Percentiles rank a stretch among this genome's conserved stretches.
Conservation (phyloP, 1,140 invertebrate species). For the Leptoteleia sp. region DNA sequence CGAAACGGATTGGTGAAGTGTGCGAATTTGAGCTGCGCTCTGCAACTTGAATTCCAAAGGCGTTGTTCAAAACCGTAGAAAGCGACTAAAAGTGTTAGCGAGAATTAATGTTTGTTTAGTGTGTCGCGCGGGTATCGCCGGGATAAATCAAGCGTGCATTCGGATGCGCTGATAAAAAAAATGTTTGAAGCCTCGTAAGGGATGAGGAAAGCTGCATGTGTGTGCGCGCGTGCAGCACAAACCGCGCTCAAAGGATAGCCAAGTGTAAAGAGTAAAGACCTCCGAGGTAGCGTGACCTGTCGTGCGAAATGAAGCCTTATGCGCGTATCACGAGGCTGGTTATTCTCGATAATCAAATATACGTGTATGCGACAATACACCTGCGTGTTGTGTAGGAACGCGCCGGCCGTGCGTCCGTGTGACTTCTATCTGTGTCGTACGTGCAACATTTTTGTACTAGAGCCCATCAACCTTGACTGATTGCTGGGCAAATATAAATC, state of each 20-base stretch:
- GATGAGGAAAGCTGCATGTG: slow-evolving; percentile 25
- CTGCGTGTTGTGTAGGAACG: slow-evolving; percentile 20
- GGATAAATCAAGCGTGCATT: slow-evolving; percentile 42
- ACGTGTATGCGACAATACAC: slow-evolving; percentile 20
- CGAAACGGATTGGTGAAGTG: no score
- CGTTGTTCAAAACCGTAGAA: no score
- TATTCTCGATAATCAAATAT: slow-evolving; percentile 65
- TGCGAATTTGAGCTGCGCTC: no score
- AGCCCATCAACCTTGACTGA: no score
- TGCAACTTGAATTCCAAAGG: no score
- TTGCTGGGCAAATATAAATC: no score
- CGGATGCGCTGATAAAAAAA: slow-evolving; percentile 41
- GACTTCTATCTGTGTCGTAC: no score
- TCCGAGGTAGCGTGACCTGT: slow-evolving; percentile 56
- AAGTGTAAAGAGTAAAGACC: slow-evolving; percentile 65
- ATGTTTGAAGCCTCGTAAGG: slow-evolving; percentile 54
- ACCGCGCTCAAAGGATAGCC: slow-evolving; percentile 57
- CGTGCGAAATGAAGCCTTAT: slow-evolving; percentile 60
- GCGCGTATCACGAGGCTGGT: slow-evolving; percentile 50
- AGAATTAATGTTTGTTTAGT: slow-evolving; percentile 16
- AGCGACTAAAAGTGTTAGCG: no score
- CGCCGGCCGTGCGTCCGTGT: background rate
- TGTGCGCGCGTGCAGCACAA: slow-evolving; percentile 27
- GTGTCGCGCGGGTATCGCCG: background rate
- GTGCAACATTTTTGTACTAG: no score